A percentile compares a stretch with the other conserved stretches of the same genome.
phyloP scores from a whole-genome alignment of 2,797 vertebrate species.

The Microctenopoma stevenorrisi region DNA sequence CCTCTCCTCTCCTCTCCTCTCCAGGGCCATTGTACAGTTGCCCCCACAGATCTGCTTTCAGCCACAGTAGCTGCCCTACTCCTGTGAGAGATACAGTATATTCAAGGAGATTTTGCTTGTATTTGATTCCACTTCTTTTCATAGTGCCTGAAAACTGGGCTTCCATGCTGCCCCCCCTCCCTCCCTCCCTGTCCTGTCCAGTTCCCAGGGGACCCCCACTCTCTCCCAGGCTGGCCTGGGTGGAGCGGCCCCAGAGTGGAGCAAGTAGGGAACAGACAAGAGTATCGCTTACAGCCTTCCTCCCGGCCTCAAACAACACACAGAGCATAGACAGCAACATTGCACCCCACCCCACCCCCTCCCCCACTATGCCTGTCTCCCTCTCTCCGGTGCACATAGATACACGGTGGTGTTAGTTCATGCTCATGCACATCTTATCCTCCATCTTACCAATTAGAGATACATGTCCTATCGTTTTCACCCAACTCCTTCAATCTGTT shows the following conservation, averaged over 20 bases:
- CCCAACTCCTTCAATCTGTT: conserved; percentile 58
- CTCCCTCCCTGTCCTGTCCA: conserved; percentile 73
- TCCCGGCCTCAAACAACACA: conserved; percentile 55
- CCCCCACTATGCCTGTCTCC: conserved; percentile 50
- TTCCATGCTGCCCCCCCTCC: conserved; percentile 63
- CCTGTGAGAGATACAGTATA: conserved; percentile 87
- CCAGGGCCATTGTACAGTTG: conserved; percentile 82
- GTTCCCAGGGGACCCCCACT: conserved; percentile 87
- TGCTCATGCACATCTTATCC: conserved; percentile 49
- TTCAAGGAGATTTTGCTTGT: conserved; percentile 85
- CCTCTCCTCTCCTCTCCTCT: conserved; percentile 63
- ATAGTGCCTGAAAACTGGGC: conserved; percentile 85
- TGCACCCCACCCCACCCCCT: conserved; percentile 30
- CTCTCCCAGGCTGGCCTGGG: conserved; percentile 85
- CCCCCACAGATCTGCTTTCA: conserved; percentile 85
- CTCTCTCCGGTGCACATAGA: conserved; percentile 46
- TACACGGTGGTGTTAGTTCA: conserved; percentile 33
- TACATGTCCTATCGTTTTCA: conserved; percentile 74
- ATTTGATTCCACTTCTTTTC: conserved; percentile 86
- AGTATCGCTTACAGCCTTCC: conserved; percentile 85
- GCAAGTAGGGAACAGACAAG: conserved; percentile 87
- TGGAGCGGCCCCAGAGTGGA: conserved; percentile 86
- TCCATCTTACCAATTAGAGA: conserved; percentile 76
- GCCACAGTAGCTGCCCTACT: conserved; percentile 76
- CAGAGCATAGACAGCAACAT: conserved; percentile 67